Conservation (phyloP, 2,888 invertebrate genomes). For the Heliconius cydno region DNA sequence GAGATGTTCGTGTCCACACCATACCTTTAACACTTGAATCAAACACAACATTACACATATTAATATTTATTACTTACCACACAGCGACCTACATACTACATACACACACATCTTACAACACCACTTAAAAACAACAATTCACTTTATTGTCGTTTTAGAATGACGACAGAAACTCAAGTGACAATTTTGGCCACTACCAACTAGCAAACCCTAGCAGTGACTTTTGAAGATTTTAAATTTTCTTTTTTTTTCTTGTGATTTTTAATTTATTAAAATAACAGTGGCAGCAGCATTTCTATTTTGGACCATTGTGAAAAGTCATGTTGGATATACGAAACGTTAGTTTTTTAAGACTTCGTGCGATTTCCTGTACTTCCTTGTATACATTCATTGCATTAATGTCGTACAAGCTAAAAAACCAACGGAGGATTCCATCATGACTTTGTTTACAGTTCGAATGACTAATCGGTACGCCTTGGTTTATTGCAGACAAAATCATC, state of each 20-base stretch:
- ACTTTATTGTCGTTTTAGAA: conserved; percentile 47
- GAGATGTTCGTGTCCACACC: conserved; percentile 98
- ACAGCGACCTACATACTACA: conserved; percentile 30
- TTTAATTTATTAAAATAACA: conserved; percentile 52
- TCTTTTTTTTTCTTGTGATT: conserved; percentile 54
- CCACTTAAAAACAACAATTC: conserved; percentile 42
- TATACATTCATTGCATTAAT: conserved; percentile 9
- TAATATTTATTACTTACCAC: conserved; percentile 49
- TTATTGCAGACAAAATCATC: conserved; percentile 98
- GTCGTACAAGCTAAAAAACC: conserved; percentile 48
- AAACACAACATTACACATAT: conserved; percentile 27
- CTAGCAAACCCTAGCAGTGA: conserved; percentile 57
- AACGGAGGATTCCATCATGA: conserved; percentile 69
- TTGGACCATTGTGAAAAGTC: conserved; percentile 55
- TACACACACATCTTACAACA: conserved; percentile 49
- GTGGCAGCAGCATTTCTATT: conserved; percentile 41
- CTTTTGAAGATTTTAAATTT: conserved; percentile 57
- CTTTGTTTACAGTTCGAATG: conserved; percentile 61
- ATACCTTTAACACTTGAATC: conserved; percentile 70
- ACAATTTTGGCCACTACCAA: conserved; percentile 49
- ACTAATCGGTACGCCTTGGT: conserved; percentile 75
- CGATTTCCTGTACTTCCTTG: neutral
- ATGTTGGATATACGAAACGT: conserved; percentile 62
- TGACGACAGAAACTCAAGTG: conserved; percentile 47
- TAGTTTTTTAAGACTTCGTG: conserved; percentile 35